Percentiles rank a stretch among this genome's conserved stretches.
Conservation (phyloP, 2,113 vertebrate species). For the Euleptes europaea region DNA sequence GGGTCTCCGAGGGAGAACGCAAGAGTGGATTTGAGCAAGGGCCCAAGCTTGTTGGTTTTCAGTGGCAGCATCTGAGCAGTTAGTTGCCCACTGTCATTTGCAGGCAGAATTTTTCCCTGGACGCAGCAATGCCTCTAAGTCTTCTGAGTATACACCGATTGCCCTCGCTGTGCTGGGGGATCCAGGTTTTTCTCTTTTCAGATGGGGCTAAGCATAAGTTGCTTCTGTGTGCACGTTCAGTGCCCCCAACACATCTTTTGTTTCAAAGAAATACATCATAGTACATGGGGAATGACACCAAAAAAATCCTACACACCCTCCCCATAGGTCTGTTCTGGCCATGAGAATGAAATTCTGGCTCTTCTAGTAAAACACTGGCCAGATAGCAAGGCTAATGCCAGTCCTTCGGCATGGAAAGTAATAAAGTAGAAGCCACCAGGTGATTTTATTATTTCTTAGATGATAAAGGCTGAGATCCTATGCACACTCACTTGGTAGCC, state of each 20-base stretch:
- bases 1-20: background rate
- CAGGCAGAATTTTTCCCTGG: background rate
- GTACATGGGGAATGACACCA: background rate
- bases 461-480: too few relatives aligned
- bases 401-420: background rate
- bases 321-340: too few relatives aligned
- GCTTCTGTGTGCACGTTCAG: background rate
- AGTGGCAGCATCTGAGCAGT: background rate
- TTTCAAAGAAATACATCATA: background rate
- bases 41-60: too few relatives aligned
- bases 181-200: background rate
- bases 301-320: background rate
- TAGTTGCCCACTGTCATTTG: background rate
- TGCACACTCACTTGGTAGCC: too few relatives aligned
- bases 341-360: background rate
- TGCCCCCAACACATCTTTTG: background rate
- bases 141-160: background rate
- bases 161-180: background rate
- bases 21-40: background rate
- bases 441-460: too few relatives aligned
- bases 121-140: background rate
- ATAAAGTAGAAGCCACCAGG: background rate
- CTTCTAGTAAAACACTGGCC: too few relatives aligned
- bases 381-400: background rate
- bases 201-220: background rate